A percentile compares a stretch with the other conserved stretches of the same genome.
These are phyloP conservation scores for Onychomys torridus DNA, from an alignment of 2,797 vertebrate species.

Conservation along the genomic window DNA sequence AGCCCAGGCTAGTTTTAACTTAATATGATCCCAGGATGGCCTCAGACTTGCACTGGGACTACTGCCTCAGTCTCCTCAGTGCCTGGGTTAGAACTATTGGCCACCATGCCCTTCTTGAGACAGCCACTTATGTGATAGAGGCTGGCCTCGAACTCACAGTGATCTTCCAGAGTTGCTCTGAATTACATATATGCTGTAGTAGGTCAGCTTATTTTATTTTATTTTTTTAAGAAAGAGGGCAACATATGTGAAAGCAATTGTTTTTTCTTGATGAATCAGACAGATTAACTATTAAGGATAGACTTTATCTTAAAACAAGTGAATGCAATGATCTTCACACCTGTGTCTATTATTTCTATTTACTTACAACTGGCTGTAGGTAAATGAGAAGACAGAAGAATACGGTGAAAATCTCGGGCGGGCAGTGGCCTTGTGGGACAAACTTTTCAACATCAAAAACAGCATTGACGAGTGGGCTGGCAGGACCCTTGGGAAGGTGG, in stretches of 20 bases:
- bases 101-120: not conserved
- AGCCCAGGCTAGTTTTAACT: not conserved
- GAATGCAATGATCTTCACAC: not conserved
- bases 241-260: not conserved
- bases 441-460: constrained; percentile 91
- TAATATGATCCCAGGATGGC: not conserved
- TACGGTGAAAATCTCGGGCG: constrained; percentile 93
- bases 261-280: constrained; percentile 43
- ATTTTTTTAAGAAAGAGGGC: not conserved
- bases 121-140: not conserved
- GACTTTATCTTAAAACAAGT: constrained; percentile 37
- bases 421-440: constrained; percentile 95
- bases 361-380: constrained; percentile 85
- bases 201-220: not conserved
- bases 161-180: not conserved
- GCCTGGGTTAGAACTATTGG: not conserved
- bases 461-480: constrained; percentile 91
- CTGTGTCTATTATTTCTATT: constrained; percentile 75
- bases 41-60: not conserved
- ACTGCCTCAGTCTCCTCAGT: not conserved
- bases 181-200: not conserved
- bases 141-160: not conserved
- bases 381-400: constrained; percentile 95
- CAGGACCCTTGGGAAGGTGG: constrained; percentile 87
- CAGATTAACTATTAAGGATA: constrained; percentile 31